Percentiles rank a stretch among this genome's conserved stretches.
These are phyloP conservation scores for Atrina japonica DNA, from an alignment of 2,888 invertebrate species.

Conservation along the genomic window DNA sequence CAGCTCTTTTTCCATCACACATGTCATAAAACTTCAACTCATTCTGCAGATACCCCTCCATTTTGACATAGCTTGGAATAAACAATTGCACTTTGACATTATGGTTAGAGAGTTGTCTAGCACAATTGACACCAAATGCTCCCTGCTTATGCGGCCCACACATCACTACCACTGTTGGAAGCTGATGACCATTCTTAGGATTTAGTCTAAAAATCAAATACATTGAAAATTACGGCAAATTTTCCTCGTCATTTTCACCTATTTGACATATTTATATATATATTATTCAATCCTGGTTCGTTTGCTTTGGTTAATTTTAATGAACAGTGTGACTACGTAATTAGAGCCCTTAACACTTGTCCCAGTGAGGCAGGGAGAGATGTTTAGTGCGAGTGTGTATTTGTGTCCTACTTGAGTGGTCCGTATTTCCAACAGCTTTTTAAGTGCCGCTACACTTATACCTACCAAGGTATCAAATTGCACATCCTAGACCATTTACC, in stretches of 20 bases:
- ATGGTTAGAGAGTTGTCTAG: constrained; percentile 90
- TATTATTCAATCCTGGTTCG: too few species aligned
- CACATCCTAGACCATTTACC: too few species aligned
- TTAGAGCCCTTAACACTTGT: too few species aligned
- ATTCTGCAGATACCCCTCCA: constrained; percentile 82
- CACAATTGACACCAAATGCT: constrained; percentile 87
- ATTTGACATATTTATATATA: too few species aligned
- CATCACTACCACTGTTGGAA: constrained; percentile 90
- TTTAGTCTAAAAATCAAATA: constrained; percentile 84
- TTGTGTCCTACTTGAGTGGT: too few species aligned
- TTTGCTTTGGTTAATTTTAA: too few species aligned
- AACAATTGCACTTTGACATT: constrained; percentile 88
- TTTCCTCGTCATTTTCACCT: neutral
- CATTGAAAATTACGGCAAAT: neutral
- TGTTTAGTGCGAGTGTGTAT: too few species aligned
- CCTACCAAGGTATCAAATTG: too few species aligned
- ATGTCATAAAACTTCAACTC: constrained; percentile 86
- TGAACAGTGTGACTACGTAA: too few species aligned
- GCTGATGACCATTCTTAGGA: constrained; percentile 93
- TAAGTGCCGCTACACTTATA: too few species aligned
- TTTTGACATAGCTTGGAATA: constrained; percentile 80
- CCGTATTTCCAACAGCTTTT: too few species aligned
- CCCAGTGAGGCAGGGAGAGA: too few species aligned
- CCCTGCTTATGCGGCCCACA: constrained; percentile 86
- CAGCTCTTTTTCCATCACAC: constrained; percentile 81